Percentiles rank a stretch among this genome's conserved stretches.
Evolutionary conservation across 2,888 invertebrate genomes (phyloP).

Genomic region (Lepetodrilus schrolli): DNA sequence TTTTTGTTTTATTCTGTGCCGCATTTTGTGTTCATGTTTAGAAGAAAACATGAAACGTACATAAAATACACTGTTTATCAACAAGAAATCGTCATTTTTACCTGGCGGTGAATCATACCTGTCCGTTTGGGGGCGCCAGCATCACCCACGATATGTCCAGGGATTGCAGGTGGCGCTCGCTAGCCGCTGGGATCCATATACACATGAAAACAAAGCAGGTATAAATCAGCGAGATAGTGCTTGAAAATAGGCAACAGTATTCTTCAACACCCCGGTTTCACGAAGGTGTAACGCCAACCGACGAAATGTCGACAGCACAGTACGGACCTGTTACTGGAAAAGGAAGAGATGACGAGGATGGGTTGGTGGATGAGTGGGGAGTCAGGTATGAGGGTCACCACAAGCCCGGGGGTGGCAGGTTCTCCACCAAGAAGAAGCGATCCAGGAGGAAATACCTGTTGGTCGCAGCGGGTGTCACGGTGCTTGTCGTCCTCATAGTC

Average conservation of each 20-base stretch:
- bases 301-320: not conserved
- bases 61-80: not conserved
- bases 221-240: too few relatives aligned
- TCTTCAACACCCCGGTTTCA: too few relatives aligned
- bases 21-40: too few relatives aligned
- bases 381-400: constrained; percentile 25
- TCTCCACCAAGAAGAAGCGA: not conserved
- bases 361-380: constrained; percentile 21
- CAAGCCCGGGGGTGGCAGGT: constrained; percentile 20
- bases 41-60: not conserved
- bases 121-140: not conserved
- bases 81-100: constrained; percentile 6
- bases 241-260: too few relatives aligned
- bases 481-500: not conserved
- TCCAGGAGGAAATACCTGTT: not conserved
- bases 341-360: constrained; percentile 13
- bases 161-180: too few relatives aligned
- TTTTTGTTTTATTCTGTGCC: too few relatives aligned
- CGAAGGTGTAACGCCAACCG: too few relatives aligned
- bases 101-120: not conserved
- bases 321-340: not conserved
- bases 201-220: not conserved
- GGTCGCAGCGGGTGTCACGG: not conserved
- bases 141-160: too few relatives aligned
- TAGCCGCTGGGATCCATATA: too few relatives aligned